Evolutionary conservation across 2,797 vertebrate species (phyloP).

Genomic region (Enteromius afrohamiltoni): DNA sequence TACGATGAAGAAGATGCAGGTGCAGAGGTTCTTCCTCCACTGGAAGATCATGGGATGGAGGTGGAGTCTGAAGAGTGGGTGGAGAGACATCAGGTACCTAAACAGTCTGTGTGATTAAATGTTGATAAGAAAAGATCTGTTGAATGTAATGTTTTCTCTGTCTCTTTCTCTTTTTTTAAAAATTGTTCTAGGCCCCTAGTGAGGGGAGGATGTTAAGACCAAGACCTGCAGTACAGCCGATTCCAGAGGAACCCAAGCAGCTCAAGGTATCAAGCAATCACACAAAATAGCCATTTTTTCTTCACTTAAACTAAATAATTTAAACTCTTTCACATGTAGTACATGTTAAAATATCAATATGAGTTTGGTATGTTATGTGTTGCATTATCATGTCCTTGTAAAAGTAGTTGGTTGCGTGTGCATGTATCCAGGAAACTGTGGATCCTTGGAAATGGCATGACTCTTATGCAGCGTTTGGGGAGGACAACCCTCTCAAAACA

Average conservation of each 20-base stretch:
- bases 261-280: conserved; percentile 20
- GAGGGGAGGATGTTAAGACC: conserved; percentile 69
- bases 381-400: background rate
- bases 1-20: conserved; percentile 12
- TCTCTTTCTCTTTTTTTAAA: background rate
- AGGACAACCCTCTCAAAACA: conserved; percentile 81
- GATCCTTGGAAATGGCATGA: conserved; percentile 85
- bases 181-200: conserved; percentile 63
- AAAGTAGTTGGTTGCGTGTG: background rate
- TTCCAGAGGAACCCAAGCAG: conserved; percentile 57
- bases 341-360: background rate
- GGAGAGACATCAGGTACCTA: conserved; percentile 73
- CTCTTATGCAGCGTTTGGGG: conserved; percentile 74
- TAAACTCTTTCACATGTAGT: background rate
- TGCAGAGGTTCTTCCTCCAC: conserved; percentile 56
- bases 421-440: conserved; percentile 69
- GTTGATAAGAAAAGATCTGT: conserved; percentile 5
- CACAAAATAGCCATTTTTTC: background rate
- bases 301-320: background rate
- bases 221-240: conserved; percentile 52
- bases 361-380: background rate
- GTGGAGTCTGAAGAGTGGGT: conserved; percentile 66
- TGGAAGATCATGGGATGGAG: conserved; percentile 63
- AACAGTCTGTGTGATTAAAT: background rate
- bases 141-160: background rate